These are phyloP conservation scores for Kryptolebias ocellatus DNA, from an alignment of 2,797 vertebrate genomes.

Conservation along the genomic window DNA sequence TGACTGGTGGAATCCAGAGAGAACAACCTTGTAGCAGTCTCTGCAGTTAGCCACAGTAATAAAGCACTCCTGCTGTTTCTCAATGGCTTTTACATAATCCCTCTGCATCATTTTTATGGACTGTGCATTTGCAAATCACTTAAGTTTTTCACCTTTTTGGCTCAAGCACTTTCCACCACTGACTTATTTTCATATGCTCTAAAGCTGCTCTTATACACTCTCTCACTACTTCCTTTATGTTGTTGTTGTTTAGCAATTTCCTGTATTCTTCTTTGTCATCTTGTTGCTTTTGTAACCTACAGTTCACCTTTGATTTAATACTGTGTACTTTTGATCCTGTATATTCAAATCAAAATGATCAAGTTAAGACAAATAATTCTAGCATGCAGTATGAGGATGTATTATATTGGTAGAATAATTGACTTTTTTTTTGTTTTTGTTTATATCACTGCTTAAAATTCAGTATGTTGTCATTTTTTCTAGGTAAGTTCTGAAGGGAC, in stretches of 20 bases:
- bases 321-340: not conserved
- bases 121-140: not conserved
- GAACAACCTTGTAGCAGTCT: not conserved
- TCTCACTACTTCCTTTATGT: not conserved
- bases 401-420: not conserved
- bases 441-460: too few relatives aligned
- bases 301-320: not conserved
- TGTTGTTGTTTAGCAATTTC: not conserved
- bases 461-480: not conserved
- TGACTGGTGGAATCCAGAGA: not conserved
- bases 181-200: not conserved
- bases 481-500: slow-evolving; percentile 24
- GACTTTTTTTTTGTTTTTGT: not conserved
- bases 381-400: not conserved
- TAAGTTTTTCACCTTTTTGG: not conserved
- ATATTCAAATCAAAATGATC: not conserved
- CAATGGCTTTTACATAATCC: not conserved
- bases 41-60: not conserved
- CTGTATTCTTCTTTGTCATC: too few relatives aligned
- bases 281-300: not conserved
- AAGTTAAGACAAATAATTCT: not conserved
- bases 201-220: not conserved
- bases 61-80: not conserved
- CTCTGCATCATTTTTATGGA: not conserved
- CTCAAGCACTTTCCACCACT: not conserved